Percentiles rank a stretch among this genome's conserved stretches.
Conservation (phyloP, 2,888 invertebrate species). For the Branchellion lobata region DNA sequence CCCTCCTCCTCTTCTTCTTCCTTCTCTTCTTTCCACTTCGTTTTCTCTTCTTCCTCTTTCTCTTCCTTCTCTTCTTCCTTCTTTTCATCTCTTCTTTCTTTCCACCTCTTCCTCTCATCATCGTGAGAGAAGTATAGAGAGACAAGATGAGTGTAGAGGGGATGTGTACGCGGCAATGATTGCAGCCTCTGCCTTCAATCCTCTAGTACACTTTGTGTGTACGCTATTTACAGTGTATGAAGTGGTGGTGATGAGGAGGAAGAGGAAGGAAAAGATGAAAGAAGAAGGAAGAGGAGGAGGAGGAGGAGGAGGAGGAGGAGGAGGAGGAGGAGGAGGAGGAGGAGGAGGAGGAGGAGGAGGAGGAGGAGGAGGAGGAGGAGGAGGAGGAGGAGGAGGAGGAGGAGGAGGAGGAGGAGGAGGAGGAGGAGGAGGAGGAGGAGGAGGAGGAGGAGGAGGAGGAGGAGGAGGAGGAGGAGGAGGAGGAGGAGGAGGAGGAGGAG, state of each 20-base stretch:
- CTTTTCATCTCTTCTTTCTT: too few species aligned
- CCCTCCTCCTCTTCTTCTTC: background rate
- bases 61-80: too few species aligned
- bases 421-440: background rate
- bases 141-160: too few species aligned
- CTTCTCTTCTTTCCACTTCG: too few species aligned
- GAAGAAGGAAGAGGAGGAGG: background rate
- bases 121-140: too few species aligned
- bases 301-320: background rate
- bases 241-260: background rate
- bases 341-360: background rate
- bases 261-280: too few species aligned
- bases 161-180: too few species aligned
- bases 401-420: background rate
- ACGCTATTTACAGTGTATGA: too few species aligned
- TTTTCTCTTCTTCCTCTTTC: too few species aligned
- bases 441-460: background rate
- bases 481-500: background rate
- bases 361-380: background rate
- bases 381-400: background rate
- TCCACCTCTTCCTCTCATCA: too few species aligned
- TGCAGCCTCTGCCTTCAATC: too few species aligned
- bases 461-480: background rate
- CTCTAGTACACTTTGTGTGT: too few species aligned
- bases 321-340: background rate